Percentiles rank a stretch among this genome's conserved stretches.
Evolutionary conservation across 1,140 invertebrate species (phyloP).

Genomic region (Drosophila quadrilineata): DNA sequence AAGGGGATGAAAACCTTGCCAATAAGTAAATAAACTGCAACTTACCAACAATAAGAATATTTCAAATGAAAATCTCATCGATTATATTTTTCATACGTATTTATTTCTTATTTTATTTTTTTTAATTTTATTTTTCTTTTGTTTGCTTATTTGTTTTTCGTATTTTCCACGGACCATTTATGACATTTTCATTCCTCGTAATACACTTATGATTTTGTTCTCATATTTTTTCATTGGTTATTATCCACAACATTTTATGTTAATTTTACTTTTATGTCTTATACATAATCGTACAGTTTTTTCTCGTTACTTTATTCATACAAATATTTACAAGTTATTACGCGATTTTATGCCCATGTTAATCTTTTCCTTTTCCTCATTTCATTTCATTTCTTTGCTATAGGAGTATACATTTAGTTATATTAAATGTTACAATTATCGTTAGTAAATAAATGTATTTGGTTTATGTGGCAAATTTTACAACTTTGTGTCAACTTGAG

Average conservation of each 20-base stretch:
- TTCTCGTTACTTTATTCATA: slow-evolving; percentile 50
- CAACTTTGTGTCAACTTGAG: too few relatives aligned
- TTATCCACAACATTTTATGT: slow-evolving; percentile 50
- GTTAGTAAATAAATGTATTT: slow-evolving; percentile 50
- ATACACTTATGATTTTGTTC: slow-evolving; percentile 56
- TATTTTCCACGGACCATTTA: slow-evolving; percentile 51
- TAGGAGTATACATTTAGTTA: slow-evolving; percentile 48
- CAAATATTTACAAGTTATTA: slow-evolving; percentile 64
- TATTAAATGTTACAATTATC: slow-evolving; percentile 31
- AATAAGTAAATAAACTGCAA: background rate
- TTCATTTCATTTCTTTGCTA: slow-evolving; percentile 27
- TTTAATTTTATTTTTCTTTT: slow-evolving; percentile 44
- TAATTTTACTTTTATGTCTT: slow-evolving; percentile 24
- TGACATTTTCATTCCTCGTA: slow-evolving; percentile 46
- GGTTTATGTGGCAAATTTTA: slow-evolving; percentile 33
- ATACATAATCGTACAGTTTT: slow-evolving; percentile 55
- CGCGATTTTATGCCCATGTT: background rate
- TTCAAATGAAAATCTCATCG: background rate
- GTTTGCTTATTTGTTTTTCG: slow-evolving; percentile 36
- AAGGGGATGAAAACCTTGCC: background rate
- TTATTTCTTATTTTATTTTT: slow-evolving; percentile 33
- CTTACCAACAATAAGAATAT: background rate
- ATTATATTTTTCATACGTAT: background rate
- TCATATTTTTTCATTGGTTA: slow-evolving; percentile 37
- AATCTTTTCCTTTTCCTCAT: slow-evolving; percentile 7